These are phyloP conservation scores for Indicator maculatus DNA, from an alignment of 2,113 vertebrate genomes.

Conservation along the genomic window DNA sequence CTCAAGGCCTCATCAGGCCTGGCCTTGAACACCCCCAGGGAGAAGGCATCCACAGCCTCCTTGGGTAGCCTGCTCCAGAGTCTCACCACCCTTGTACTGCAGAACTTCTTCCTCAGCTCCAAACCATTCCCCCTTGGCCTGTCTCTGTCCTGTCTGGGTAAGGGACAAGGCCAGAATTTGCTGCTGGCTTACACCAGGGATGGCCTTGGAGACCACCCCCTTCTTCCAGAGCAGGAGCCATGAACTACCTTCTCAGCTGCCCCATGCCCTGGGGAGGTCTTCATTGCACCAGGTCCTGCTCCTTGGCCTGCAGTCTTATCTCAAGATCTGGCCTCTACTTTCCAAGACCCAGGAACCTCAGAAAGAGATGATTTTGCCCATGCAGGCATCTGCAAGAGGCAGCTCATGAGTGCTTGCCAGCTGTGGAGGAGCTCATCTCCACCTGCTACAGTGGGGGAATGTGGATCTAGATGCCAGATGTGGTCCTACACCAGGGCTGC, in stretches of 20 bases:
- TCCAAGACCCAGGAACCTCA: neutral
- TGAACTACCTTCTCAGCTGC: neutral
- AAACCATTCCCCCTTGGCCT: too few relatives aligned
- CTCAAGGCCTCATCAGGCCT: too few relatives aligned
- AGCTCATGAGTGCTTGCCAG: neutral
- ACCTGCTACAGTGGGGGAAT: neutral
- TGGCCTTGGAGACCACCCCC: neutral
- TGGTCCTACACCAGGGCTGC: neutral
- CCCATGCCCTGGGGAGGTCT: neutral
- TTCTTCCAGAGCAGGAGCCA: neutral
- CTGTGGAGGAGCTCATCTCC: neutral
- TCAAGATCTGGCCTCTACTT: neutral
- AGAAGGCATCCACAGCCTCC: too few relatives aligned
- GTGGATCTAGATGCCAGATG: rapidly evolving
- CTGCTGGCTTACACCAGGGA: neutral
- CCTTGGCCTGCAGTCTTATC: neutral
- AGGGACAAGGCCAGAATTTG: neutral
- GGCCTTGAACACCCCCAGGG: too few relatives aligned
- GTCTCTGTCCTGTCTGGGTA: neutral
- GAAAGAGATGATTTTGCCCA: rapidly evolving
- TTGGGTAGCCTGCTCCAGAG: too few relatives aligned
- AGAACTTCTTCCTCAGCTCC: too few relatives aligned
- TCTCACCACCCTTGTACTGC: too few relatives aligned
- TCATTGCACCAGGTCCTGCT: neutral
- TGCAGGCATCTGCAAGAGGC: neutral